phyloP scores from a whole-genome alignment of 2,888 invertebrate genomes.

The Tholera decimalis region DNA sequence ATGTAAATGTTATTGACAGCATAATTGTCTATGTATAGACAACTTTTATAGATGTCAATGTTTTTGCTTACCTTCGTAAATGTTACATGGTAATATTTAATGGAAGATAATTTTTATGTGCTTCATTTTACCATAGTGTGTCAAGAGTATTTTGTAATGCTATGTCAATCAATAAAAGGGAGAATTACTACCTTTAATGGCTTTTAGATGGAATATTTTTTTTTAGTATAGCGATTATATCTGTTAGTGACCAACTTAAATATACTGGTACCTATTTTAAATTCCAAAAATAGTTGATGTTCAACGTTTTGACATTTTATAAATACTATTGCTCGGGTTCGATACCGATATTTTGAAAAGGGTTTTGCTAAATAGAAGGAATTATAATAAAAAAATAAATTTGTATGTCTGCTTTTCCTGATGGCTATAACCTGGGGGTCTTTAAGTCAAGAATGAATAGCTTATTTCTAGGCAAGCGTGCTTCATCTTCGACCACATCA shows the following conservation, averaged over 20 bases:
- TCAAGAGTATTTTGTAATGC: constrained; percentile 6
- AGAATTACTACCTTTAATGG: background rate
- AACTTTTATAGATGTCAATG: constrained; percentile 31
- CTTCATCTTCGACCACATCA: too few species aligned
- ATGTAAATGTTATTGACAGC: constrained; percentile 27
- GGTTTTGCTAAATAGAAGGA: too few species aligned
- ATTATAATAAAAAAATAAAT: too few species aligned
- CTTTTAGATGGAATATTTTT: background rate
- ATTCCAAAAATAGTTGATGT: too few species aligned
- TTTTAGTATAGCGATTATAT: background rate
- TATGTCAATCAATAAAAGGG: background rate
- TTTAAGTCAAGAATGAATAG: too few species aligned
- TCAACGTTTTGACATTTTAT: too few species aligned
- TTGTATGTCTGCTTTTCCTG: too few species aligned
- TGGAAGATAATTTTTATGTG: constrained; percentile 45
- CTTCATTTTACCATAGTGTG: constrained; percentile 11
- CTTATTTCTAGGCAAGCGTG: too few species aligned
- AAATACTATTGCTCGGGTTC: too few species aligned
- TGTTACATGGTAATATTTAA: constrained; percentile 31
- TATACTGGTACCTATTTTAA: too few species aligned
- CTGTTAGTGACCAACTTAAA: background rate
- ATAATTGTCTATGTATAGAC: background rate
- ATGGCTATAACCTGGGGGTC: too few species aligned
- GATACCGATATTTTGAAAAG: background rate
- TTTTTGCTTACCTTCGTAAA: constrained; percentile 33